Base-by-base conservation (phyloP, 2,113 vertebrate species). In the Xerus inauris region DNA sequence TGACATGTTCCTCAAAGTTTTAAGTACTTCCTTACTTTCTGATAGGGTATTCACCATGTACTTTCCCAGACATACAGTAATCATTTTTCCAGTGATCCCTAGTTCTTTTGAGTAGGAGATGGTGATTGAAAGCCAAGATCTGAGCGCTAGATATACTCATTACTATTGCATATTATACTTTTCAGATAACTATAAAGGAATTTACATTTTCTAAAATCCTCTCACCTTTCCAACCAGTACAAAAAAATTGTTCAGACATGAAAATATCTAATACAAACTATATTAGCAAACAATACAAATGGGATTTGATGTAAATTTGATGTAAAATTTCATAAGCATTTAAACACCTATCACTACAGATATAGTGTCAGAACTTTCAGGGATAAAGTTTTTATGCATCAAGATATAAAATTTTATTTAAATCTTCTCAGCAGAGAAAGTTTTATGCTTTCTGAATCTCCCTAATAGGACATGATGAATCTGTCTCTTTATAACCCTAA, bases 361-460 rank as follows among this genome's bases (percentile, higher is more conserved):
- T 73, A 69, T 20, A 65, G 49, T 87, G 30, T 3, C 32, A 62
- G 69, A 71, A 2, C 32, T 85, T 94, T 81, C 40, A 84, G 45
- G 38, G 32, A 38, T 67, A 24, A 67, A 67, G 20, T 92, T 54
- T 6, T 71, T 54, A 87, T 26, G 8, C 40, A 94, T 82, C 42
- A 91, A 83, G 16, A 71, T 91, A 19, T 40, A 40, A 85, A 88
- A 89, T 65, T 40, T 54, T 94, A 6, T 35, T 87, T 83, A 76
- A 20, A 32, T 45, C 1, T 85, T 51, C 71, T n/a, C 26, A 92
- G 65, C 12, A 89, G 19, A 38, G 16, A 35, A 47, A 79, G 11
- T 89, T 92, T 92, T 54, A 91, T 35, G 77, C 12, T 71, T 87
- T 71, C 40, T 49, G 72, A 79, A 89, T 88, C 22, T 51, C 79